Evolutionary conservation across 2,888 invertebrate genomes (phyloP), one percentile per base, ranked within the genome.

Genomic region (Drosophila anomelani): DNA sequence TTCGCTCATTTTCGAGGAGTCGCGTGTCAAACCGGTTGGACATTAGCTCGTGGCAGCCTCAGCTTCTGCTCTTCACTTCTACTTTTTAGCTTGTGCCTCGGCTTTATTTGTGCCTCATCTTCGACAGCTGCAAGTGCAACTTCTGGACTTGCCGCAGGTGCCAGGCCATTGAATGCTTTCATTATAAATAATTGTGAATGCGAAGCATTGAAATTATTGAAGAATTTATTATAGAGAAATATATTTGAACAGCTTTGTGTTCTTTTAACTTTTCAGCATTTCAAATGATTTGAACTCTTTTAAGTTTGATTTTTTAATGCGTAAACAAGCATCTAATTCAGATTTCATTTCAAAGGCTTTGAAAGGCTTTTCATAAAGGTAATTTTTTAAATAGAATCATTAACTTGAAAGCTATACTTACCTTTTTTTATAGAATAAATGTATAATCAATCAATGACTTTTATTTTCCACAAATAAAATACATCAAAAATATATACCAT

Each of bases 111-210:
- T 10, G 62, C 26, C 58, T 57, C 61, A 61, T 59, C 47, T 38
- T 69, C 67, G 44, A 57, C 79, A 73, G 80, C 82, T 82, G 68
- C 68, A 61, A 53, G 20, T 66, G 44, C 26, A 63, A 46, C 36
- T 43, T 49, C 49, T 60, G 62, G 17, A 41, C 44, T 43, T 23
- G 43, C 57, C 29, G 23, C 49, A 60, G 60, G 54, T 43, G 41
- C 23, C n/a, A 55, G 10, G 9, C 4, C 36, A 53, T 58, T 61
- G 32, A 53, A 29, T 51, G 58, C 38, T 8, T 15, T 13, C 36
- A 49, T 26, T 38, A 8, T 13, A 51, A 32, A 29, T 47, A 17
- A 32, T 32, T 10, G 6, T 41, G 9, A n/a, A 17, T 13, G 20
- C n/a, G 9, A 17, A 2, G 49, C n/a, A 5, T 9, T 32, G 13